Conservation (phyloP, 2,797 vertebrate genomes). For the Geotrypetes seraphini region DNA sequence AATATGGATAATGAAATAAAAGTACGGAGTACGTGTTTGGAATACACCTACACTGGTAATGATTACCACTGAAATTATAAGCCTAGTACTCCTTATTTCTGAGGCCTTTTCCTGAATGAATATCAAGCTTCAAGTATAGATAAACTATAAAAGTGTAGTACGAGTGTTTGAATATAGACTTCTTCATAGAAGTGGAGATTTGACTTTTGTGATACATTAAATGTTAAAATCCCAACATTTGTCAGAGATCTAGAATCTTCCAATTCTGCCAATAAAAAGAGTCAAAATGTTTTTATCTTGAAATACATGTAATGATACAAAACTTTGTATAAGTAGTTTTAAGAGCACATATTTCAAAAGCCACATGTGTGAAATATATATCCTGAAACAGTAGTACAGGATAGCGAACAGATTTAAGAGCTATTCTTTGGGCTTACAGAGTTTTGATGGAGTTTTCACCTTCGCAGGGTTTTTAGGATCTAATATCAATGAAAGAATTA, state of each 20-base stretch:
- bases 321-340: constrained; percentile 13
- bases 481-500: constrained; percentile 62
- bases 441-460: constrained; percentile 42
- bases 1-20: too few relatives aligned
- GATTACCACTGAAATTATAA: too few relatives aligned
- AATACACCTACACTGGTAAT: too few relatives aligned
- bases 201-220: too few relatives aligned
- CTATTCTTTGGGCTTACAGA: constrained; percentile 24
- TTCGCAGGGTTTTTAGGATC: constrained; percentile 51
- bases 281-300: constrained; percentile 48
- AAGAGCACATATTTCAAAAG: constrained; percentile 28
- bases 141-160: too few relatives aligned
- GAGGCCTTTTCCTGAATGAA: too few relatives aligned
- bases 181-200: too few relatives aligned
- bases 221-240: constrained; percentile 25
- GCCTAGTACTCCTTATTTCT: too few relatives aligned
- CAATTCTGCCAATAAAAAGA: constrained; percentile 40
- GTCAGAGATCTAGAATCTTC: constrained; percentile 39
- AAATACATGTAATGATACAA: constrained; percentile 35
- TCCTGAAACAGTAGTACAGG: constrained; percentile 25
- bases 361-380: constrained; percentile 17
- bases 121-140: too few relatives aligned
- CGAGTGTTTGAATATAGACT: too few relatives aligned
- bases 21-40: too few relatives aligned
- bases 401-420: constrained; percentile 43